A percentile compares a stretch with the other conserved stretches of the same genome.
These are phyloP conservation scores for Platyscelio sp. DNA, from an alignment of 2,888 invertebrate species.

Conservation along the genomic window DNA sequence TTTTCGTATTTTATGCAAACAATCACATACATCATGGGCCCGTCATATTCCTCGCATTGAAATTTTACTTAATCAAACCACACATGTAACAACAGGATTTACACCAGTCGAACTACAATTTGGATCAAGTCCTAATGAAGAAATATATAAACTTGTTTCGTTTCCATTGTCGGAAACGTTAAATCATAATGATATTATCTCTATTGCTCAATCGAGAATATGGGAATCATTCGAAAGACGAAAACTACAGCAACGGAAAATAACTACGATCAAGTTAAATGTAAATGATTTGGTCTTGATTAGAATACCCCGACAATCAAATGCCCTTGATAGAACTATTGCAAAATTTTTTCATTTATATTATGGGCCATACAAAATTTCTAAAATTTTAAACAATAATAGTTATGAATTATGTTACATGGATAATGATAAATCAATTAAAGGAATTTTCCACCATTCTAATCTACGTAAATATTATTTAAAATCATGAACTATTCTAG, in stretches of 20 bases:
- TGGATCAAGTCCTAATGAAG: neutral
- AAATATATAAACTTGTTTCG: neutral
- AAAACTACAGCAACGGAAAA: neutral
- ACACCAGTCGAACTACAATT: too few relatives aligned
- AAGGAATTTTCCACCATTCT: constrained; percentile 5
- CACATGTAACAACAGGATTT: neutral
- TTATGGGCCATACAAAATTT: constrained; percentile 8
- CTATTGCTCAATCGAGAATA: neutral
- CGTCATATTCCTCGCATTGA: neutral
- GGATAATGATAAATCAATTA: neutral
- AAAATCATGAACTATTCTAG: too few relatives aligned
- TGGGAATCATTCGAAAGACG: neutral
- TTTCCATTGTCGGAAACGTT: neutral
- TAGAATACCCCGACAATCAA: neutral
- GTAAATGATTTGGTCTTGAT: neutral
- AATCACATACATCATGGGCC: neutral
- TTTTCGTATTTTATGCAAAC: neutral
- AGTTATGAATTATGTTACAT: neutral
- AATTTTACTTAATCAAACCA: neutral
- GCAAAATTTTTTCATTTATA: constrained; percentile 19
- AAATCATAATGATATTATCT: neutral
- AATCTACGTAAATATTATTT: constrained; percentile 11
- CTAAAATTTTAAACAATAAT: neutral
- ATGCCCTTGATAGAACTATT: neutral
- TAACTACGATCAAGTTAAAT: neutral